phyloP scores from a whole-genome alignment of 2,113 vertebrate species.

The Scomber colias region DNA sequence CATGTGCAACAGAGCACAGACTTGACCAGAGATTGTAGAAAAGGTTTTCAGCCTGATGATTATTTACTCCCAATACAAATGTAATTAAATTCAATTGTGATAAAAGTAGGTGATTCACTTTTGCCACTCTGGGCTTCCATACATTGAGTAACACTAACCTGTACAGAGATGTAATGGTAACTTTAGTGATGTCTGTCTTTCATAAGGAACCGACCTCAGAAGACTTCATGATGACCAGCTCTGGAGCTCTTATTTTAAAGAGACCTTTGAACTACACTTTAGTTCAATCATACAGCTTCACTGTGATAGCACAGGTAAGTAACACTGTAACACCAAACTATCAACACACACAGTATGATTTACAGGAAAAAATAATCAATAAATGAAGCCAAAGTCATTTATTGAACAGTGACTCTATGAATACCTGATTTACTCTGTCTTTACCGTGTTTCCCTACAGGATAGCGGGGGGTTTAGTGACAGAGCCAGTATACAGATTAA shows the following conservation, averaged over 20 bases:
- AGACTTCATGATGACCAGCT: constrained; percentile 76
- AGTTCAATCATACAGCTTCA: constrained; percentile 76
- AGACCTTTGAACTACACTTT: constrained; percentile 83
- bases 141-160: background rate
- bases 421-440: background rate
- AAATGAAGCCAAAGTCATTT: too few relatives aligned
- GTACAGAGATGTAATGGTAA: background rate
- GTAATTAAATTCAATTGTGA: too few relatives aligned
- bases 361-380: too few relatives aligned
- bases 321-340: background rate
- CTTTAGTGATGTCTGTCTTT: background rate
- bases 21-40: too few relatives aligned
- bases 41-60: too few relatives aligned
- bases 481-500: constrained; percentile 68
- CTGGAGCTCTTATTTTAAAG: constrained; percentile 78
- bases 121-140: background rate
- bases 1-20: too few relatives aligned
- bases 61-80: too few relatives aligned
- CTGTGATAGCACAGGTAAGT: constrained; percentile 81
- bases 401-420: too few relatives aligned
- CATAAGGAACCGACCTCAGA: constrained; percentile 74
- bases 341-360: too few relatives aligned
- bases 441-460: constrained; percentile 53
- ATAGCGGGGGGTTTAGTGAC: constrained; percentile 30
- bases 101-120: too few relatives aligned